phyloP scores from a whole-genome alignment of 2,797 vertebrate species.

The Lycodopsis pacificus region DNA sequence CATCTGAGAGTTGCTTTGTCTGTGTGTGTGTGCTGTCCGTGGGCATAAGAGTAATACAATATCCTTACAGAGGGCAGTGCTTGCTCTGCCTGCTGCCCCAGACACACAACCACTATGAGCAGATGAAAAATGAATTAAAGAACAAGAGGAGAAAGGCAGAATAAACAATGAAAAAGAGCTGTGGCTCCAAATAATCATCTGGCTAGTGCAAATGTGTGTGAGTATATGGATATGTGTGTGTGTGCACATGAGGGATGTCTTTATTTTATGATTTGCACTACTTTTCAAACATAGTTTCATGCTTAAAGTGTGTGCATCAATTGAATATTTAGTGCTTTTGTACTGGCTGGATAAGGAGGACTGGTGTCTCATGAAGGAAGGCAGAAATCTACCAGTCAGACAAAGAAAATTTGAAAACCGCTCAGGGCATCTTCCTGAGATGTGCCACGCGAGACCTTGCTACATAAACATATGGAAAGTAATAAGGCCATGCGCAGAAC shows the following conservation, averaged over 20 bases:
- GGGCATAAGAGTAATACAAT: constrained; percentile 72
- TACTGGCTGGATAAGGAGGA: constrained; percentile 22
- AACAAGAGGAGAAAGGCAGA: constrained; percentile 80
- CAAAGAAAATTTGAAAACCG: constrained; percentile 1
- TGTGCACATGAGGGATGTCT: constrained; percentile 46
- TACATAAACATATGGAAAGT: neutral
- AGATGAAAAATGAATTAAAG: constrained; percentile 90
- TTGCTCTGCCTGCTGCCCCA: constrained; percentile 74
- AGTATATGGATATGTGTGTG: constrained; percentile 24
- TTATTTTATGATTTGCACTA: constrained; percentile 71
- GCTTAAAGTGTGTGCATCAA: constrained; percentile 48
- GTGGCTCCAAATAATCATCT: constrained; percentile 71
- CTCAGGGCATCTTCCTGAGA: neutral
- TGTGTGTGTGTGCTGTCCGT: constrained; percentile 37
- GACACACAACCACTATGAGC: constrained; percentile 76
- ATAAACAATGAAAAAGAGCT: constrained; percentile 78
- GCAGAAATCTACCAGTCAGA: neutral
- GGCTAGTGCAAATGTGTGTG: constrained; percentile 54
- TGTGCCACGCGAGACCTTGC: neutral
- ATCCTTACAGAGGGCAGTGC: constrained; percentile 80
- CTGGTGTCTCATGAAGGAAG: constrained; percentile 24
- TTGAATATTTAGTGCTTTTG: constrained; percentile 63
- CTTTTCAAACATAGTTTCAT: constrained; percentile 50
- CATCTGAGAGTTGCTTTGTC: constrained; percentile 51
- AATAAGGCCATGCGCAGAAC: neutral